phyloP scores from a whole-genome alignment of 2,888 invertebrate genomes.

The Lampropteryx suffumata region DNA sequence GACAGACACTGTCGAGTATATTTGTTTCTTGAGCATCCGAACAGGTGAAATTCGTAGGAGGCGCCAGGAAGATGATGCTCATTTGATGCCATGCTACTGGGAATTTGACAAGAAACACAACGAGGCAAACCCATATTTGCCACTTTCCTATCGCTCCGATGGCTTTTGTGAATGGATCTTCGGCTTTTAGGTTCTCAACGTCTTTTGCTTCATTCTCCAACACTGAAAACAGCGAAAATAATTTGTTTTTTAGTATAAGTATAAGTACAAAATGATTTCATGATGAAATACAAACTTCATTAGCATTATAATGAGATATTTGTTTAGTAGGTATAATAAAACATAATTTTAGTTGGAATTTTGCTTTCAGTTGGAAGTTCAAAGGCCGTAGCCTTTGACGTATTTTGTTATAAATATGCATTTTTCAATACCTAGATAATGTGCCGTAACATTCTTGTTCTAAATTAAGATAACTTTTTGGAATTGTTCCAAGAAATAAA shows the following conservation, averaged over 20 bases:
- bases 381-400: conserved; percentile 2
- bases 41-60: conserved; percentile 84
- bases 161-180: conserved; percentile 86
- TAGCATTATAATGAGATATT: no score
- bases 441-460: conserved; percentile 2
- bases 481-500: conserved; percentile 24
- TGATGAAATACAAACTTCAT: no score
- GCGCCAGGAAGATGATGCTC: conserved; percentile 89
- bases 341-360: no score
- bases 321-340: no score
- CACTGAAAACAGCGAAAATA: conserved; percentile 60
- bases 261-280: no score
- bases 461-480: conserved; percentile 28
- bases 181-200: conserved; percentile 52
- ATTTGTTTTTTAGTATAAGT: no score
- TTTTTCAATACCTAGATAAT: background rate
- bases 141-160: conserved; percentile 89
- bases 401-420: no score
- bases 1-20: conserved; percentile 75
- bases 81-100: conserved; percentile 92
- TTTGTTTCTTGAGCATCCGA: conserved; percentile 43
- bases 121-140: conserved; percentile 88
- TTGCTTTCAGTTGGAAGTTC: no score
- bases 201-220: conserved; percentile 64
- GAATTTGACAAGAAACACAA: conserved; percentile 88